phyloP scores from a whole-genome alignment of 2,888 invertebrate species.

The Pollenia labialis region DNA sequence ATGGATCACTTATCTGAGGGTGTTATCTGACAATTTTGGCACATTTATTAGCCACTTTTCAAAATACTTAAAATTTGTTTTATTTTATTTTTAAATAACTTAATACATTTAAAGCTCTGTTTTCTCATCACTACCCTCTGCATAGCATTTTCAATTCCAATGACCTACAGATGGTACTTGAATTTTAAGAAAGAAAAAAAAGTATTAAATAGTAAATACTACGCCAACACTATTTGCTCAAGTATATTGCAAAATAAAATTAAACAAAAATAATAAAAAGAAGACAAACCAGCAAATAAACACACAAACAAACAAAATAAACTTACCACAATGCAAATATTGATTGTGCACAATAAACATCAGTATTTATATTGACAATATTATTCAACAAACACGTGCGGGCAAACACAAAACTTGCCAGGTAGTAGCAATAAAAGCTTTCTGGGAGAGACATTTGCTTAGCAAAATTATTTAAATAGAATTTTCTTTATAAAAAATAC shows the following conservation, averaged over 20 bases:
- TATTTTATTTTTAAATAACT: background rate
- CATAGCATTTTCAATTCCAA: conserved; percentile 41
- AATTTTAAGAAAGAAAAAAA: conserved; percentile 17
- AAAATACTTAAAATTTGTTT: too few relatives aligned
- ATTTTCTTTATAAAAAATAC: background rate
- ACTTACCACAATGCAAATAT: conserved; percentile 57
- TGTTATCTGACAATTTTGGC: background rate
- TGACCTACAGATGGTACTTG: conserved; percentile 56
- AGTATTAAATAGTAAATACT: conserved; percentile 28
- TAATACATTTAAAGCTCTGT: conserved; percentile 22
- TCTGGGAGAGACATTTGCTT: background rate
- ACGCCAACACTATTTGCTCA: conserved; percentile 57
- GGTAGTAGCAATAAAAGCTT: conserved; percentile 21
- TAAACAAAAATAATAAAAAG: conserved; percentile 3
- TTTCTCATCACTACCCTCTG: background rate
- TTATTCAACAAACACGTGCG: background rate
- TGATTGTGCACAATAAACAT: conserved; percentile 53
- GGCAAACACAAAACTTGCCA: background rate
- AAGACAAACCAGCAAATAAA: conserved; percentile 31
- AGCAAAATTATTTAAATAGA: conserved; percentile 7
- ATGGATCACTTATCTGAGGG: too few relatives aligned
- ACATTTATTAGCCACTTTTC: background rate
- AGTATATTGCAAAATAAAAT: conserved; percentile 42
- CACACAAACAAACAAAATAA: conserved; percentile 7
- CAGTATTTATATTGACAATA: conserved; percentile 1